These are phyloP conservation scores for Merluccius polli DNA, from an alignment of 2,797 vertebrate species.

Conservation along the genomic window DNA sequence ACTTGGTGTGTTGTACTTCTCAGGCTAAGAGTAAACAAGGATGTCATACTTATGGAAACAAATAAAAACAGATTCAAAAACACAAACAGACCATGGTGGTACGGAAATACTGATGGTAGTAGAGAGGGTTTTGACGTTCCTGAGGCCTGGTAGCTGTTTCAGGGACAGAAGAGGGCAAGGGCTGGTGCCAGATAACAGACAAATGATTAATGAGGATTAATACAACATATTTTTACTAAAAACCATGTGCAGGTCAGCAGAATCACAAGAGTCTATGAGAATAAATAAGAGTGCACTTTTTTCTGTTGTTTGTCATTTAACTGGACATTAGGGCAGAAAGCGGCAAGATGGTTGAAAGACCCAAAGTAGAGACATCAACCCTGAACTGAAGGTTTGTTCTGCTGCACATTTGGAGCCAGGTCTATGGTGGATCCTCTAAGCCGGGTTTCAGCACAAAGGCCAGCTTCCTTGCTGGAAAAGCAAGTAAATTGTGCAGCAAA, in stretches of 20 bases:
- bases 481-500: not conserved
- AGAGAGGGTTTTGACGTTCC: not conserved
- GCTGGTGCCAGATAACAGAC: too few species aligned
- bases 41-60: too few species aligned
- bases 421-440: not conserved
- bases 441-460: not conserved
- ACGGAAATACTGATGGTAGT: not conserved
- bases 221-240: too few species aligned
- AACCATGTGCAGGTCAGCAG: not conserved
- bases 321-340: not conserved
- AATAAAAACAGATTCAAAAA: too few species aligned
- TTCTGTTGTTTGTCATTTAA: not conserved
- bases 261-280: not conserved
- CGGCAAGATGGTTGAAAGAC: too few species aligned
- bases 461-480: not conserved
- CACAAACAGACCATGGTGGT: too few species aligned
- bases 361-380: not conserved
- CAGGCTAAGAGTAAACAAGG: too few species aligned
- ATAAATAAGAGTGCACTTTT: not conserved
- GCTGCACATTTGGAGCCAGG: not conserved
- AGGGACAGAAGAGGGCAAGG: not conserved
- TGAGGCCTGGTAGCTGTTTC: too few species aligned
- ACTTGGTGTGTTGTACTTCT: too few species aligned
- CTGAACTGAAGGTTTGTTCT: not conserved
- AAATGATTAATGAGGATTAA: too few species aligned